Evolutionary conservation across 2,888 invertebrate genomes (phyloP), one percentile per base, ranked within the genome.

Genomic region (Kuschelorhynchus macadamiae): DNA sequence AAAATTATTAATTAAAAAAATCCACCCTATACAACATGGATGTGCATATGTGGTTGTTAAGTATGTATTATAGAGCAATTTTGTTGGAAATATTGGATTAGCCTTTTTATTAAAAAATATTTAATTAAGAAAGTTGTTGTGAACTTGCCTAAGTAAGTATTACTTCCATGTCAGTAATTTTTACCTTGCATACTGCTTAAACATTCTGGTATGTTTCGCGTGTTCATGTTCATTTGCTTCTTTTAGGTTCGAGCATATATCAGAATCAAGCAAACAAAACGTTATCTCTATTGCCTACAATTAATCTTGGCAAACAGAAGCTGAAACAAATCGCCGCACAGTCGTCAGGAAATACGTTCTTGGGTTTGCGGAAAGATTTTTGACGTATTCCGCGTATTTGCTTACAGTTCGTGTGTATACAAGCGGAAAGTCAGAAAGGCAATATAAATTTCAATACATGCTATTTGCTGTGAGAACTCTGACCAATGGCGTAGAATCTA

Each of bases 321-420:
- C 36, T 21, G 30, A 25, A 39, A 16, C 49, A 50, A 42, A 52
- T 61, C 50, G 49, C 41, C 25, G 59, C 17, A 9, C 16, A 47
- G 21, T 39, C 39, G 56, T 63, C 63, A 63, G 63, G 63, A 63
- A 63, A 42, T 49, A 14, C 25, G 56, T 47, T 63, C 63, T 55
- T 52, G 39, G 36, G 41, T 63, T 56, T 49, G 49, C 56, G 63
- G 56, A 63, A 56, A 63, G 63, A 56, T 36, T 63, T 56, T 63
- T 56, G 39, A 59, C 59, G 36, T 47, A 59, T 47, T 59, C 49
- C 46, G 25, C 47, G 41, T 63, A 55, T 63, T 56, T 53, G 63
- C 49, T 63, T 49, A 30, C 63, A 39, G 63, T 49, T 47, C 55
- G 56, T 55, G 63, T 55, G 46, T 55, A 39, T 25, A 47, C 55